Evolutionary conservation across 2,797 vertebrate species (phyloP), one percentile per base, ranked within the genome.

Genomic region (Taenioides sp.): DNA sequence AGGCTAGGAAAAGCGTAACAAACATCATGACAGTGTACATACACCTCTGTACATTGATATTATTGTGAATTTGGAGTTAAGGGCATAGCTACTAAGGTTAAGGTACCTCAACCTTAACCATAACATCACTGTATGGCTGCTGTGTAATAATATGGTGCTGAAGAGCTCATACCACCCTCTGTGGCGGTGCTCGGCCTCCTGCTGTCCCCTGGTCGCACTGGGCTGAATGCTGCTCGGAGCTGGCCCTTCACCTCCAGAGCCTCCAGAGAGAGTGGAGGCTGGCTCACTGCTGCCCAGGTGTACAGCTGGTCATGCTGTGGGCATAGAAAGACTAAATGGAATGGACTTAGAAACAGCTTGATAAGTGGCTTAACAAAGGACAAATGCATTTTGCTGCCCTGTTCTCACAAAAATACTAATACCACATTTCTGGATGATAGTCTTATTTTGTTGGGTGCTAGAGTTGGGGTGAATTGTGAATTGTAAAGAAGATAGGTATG

Each of bases 281-380:
- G 97, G 83, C 92, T 96, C 59, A 98, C 96, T 5, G 97, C 94
- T 71, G 97, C 96, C 96, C 97, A 98, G 27, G 96, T 98, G 40
- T 98, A 97, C 78, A 99, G 93, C 80, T 97, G 96, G 84, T 97
- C 95, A 89, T 97, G 96, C 97, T 98, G 84, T 11, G 73, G 64
- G 71, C 43, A 66, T 3, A 66, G 64, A 66, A 9, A 12, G 7
- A 23, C 20, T 63, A 11, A 63, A 40, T n/a, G 6, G 34, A 40
- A 14, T 0, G 34, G n/a, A 22, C 9, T 43, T n/a, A 40, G 57
- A 59, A 17, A 28, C 23, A 59, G 54, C 3, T 16, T 47, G 43
- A 47, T 47, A 47, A 47, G 43, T 47, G 40, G 40, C 18, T n/a
- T 52, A 52, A 52, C 7, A n/a, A 52, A 52, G 50, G 50, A 2